A percentile compares a stretch with the other conserved stretches of the same genome.
These are phyloP conservation scores for Ceryle rudis DNA, from an alignment of 2,797 vertebrate species.

Conservation along the genomic window DNA sequence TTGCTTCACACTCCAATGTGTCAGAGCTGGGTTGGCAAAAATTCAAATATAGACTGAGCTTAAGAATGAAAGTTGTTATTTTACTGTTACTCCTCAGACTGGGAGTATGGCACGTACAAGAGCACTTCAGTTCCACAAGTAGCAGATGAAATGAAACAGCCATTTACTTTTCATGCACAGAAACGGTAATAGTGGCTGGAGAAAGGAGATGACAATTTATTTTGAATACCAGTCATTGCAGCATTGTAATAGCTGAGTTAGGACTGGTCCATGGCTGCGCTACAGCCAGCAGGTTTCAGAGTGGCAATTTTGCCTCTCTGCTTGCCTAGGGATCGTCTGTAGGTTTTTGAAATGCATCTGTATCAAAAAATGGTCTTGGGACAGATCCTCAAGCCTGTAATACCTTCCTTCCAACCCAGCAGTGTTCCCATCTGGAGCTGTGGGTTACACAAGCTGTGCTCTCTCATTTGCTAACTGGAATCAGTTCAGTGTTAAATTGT, in stretches of 20 bases:
- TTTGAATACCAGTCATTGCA: background rate
- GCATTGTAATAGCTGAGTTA: background rate
- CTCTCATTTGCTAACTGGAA: background rate
- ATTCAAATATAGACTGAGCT: background rate
- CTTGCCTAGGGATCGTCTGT: background rate
- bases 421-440: background rate
- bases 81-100: background rate
- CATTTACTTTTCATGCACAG: background rate
- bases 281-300: background rate
- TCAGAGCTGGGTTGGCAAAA: slow-evolving; percentile 11
- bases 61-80: background rate
- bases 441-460: background rate
- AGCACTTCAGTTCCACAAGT: background rate
- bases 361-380: background rate
- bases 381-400: background rate
- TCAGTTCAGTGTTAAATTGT: background rate
- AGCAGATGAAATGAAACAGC: background rate
- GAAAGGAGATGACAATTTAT: slow-evolving; percentile 41
- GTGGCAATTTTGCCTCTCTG: background rate
- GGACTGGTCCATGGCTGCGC: background rate
- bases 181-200: background rate
- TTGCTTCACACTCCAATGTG: rapidly evolving
- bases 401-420: background rate
- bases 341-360: background rate
- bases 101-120: background rate